These are phyloP conservation scores for Hydrozoanthus gracilis DNA, from an alignment of 92 coral and sea anemone genomes.

Conservation along the genomic window DNA sequence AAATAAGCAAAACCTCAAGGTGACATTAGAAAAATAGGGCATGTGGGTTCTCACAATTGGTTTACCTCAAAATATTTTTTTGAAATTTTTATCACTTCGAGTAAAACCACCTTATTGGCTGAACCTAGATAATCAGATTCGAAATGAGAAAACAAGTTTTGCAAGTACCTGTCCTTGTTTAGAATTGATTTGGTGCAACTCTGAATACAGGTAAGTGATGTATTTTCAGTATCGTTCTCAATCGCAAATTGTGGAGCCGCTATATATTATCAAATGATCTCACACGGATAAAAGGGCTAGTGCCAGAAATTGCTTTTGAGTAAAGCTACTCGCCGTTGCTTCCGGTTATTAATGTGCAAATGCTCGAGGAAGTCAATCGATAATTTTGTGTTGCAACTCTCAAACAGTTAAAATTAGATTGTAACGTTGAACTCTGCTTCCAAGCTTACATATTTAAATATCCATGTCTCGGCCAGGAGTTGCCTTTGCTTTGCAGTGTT, in stretches of 20 bases:
- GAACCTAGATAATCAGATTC: neutral
- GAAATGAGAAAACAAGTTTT: neutral
- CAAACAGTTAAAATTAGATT: no score
- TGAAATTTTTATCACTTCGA: neutral
- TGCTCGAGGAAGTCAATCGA: no score
- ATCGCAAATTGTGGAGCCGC: neutral
- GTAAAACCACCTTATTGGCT: neutral
- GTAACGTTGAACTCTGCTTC: no score
- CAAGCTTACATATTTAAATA: no score
- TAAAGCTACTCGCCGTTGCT: no score
- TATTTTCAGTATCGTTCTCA: conserved; percentile 9
- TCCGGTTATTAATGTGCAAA: no score
- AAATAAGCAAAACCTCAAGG: no score
- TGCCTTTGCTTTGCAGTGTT: no score
- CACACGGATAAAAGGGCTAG: neutral
- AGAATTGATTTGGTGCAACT: neutral
- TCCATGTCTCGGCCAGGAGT: no score
- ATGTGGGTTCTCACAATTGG: neutral
- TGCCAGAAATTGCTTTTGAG: no score
- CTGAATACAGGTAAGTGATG: conserved; percentile 20
- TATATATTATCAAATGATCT: neutral
- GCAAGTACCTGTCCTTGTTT: conserved; percentile 30
- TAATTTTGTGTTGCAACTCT: no score
- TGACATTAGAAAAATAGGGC: no score
- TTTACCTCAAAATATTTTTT: neutral